Conservation (phyloP, 2,888 invertebrate genomes). For the Idaea straminata region DNA sequence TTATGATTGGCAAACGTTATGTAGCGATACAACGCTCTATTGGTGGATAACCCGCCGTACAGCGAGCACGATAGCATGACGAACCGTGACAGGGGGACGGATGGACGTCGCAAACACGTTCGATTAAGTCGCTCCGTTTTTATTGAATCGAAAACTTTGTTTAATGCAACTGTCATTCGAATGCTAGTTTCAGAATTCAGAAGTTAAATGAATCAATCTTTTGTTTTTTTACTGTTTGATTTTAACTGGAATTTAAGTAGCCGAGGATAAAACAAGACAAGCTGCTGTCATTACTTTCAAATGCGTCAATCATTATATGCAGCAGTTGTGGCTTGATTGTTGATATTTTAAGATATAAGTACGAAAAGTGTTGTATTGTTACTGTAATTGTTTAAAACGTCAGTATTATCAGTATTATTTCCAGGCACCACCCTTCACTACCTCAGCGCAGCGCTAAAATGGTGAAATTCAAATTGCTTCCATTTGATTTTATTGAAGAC, state of each 20-base stretch:
- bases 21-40: neutral
- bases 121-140: conserved; percentile 7
- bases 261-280: too few species aligned
- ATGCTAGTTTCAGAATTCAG: neutral
- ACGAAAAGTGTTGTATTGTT: too few species aligned
- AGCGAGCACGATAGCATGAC: neutral
- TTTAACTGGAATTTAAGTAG: neutral
- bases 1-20: neutral
- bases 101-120: conserved; percentile 13
- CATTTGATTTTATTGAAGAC: too few species aligned
- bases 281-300: too few species aligned
- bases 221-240: neutral
- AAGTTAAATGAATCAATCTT: neutral
- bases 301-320: too few species aligned
- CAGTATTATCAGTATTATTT: too few species aligned
- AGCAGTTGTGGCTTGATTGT: too few species aligned
- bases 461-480: too few species aligned
- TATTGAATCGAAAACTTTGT: neutral
- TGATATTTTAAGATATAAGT: too few species aligned
- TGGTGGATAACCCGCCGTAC: neutral
- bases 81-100: conserved; percentile 5
- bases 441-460: too few species aligned
- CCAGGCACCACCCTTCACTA: too few species aligned
- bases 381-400: too few species aligned
- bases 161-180: neutral